Evolutionary conservation across 2,113 vertebrate genomes (phyloP).

Genomic region (Acanthisitta chloris): DNA sequence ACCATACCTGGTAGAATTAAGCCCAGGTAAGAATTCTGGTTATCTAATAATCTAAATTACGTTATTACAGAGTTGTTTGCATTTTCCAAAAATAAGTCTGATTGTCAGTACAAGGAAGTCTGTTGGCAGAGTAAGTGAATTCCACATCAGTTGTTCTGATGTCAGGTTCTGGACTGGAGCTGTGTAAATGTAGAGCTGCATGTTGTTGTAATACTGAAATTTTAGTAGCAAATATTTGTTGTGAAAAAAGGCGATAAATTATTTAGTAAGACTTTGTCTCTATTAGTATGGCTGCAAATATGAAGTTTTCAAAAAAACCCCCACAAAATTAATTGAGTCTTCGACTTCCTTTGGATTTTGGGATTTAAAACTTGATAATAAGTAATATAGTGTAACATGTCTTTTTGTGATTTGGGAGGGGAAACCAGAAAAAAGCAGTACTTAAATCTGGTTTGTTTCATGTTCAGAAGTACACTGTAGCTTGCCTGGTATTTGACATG

Average conservation of each 20-base stretch:
- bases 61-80: neutral
- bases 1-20: conserved; percentile 96
- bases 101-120: neutral
- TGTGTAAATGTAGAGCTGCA: neutral
- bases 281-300: neutral
- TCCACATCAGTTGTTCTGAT: neutral
- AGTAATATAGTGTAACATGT: neutral
- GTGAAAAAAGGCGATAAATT: neutral
- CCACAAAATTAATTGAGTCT: no score
- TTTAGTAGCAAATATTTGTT: neutral
- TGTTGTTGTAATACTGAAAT: neutral
- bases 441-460: neutral
- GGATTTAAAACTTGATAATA: neutral
- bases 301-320: no score
- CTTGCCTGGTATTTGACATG: neutral
- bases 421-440: neutral
- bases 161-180: neutral
- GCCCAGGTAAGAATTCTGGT: conserved; percentile 79
- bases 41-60: neutral
- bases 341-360: neutral
- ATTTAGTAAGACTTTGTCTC: neutral
- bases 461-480: neutral
- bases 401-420: neutral
- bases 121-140: neutral
- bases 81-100: neutral